Percentiles rank a stretch among this genome's conserved stretches.
phyloP scores from a whole-genome alignment of 37 sponge, comb jelly and placozoan species.

The Eunapius fragilis region DNA sequence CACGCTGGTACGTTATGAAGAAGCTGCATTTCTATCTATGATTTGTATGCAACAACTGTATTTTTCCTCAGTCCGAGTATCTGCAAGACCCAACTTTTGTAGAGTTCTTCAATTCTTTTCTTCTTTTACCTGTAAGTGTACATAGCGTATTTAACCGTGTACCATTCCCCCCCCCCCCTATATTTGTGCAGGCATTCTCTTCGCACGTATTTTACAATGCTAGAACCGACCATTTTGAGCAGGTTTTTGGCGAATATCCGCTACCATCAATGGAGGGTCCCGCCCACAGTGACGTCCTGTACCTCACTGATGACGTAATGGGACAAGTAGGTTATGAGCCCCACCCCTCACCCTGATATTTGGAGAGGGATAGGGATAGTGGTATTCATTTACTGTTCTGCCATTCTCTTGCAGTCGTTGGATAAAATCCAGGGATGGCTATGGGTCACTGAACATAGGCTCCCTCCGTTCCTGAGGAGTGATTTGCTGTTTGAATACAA shows the following conservation, averaged over 20 bases:
- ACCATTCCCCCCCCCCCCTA: too few species aligned
- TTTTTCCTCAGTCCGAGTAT: constrained; percentile 33
- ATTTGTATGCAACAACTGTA: too few species aligned
- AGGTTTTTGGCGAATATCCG: constrained; percentile 6
- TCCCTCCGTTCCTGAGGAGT: constrained; percentile 82
- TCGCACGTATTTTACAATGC: constrained; percentile 31
- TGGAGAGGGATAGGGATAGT: not conserved
- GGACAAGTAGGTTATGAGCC: constrained; percentile 18
- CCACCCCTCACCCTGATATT: not conserved
- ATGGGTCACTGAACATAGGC: constrained; percentile 69
- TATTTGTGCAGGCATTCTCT: constrained; percentile 34
- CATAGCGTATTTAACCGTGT: not conserved
- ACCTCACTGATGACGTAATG: constrained; percentile 28
- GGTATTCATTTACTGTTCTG: not conserved
- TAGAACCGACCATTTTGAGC: constrained; percentile 37
- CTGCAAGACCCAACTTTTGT: constrained; percentile 69
- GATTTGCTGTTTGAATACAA: constrained; percentile 81
- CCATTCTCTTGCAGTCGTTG: constrained; percentile 35
- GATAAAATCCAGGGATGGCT: constrained; percentile 41
- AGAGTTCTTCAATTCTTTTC: constrained; percentile 81
- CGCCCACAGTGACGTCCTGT: constrained; percentile 43
- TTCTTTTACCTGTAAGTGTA: constrained; percentile 69
- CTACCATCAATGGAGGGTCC: not conserved
- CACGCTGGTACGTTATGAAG: constrained; percentile 37
- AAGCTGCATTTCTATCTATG: too few species aligned